Base-by-base conservation (phyloP, 2,113 vertebrate species). In the Strix uralensis region DNA sequence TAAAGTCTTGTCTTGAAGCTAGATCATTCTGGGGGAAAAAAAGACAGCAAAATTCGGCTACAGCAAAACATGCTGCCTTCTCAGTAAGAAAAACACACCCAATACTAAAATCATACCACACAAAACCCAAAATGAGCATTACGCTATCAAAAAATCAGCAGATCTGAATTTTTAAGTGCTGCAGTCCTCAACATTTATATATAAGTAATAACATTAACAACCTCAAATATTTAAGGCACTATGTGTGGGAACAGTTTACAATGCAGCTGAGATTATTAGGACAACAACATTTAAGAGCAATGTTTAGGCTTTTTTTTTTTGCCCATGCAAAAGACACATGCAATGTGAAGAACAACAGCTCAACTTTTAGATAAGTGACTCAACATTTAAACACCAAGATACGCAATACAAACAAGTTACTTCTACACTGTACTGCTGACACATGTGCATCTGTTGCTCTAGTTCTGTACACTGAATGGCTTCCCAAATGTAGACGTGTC, bases 221-320 rank as follows among this genome's bases (percentile, higher is more conserved):
- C 99, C 98, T 99, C 99, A 98, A 99, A 99, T 99, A 99, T 99
- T 99, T 99, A 99, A 99, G 99, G 99, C 99, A 99, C 99, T 99
- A 99, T 99, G 99, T 99, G 99, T 99, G 98, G 99, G 98, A 99
- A 99, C 99, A 97, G 98, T 99, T 99, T 99, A 99, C 99, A 98
- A 99, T 99, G 99, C 99, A 99, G 99, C 98, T 98, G 98, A 98
- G 98, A 99, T 98, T 99, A 99, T 99, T 98, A 98, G 98, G 98
- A 99, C 98, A 97, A 98, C 97, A 97, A 99, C 99, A 98, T 98
- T 98, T 98, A 99, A 99, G 98, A 99, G 99, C 99, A 98, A 99
- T 98, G 98, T 99, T 98, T 98, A 99, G 98, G 98, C 98, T 98
- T 99, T 97, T 97, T 98, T 47, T 73, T 47, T 98, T 98, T 32